Base-by-base conservation (phyloP, 2,113 vertebrate species). In the Leptobrachium ailaonicum region DNA sequence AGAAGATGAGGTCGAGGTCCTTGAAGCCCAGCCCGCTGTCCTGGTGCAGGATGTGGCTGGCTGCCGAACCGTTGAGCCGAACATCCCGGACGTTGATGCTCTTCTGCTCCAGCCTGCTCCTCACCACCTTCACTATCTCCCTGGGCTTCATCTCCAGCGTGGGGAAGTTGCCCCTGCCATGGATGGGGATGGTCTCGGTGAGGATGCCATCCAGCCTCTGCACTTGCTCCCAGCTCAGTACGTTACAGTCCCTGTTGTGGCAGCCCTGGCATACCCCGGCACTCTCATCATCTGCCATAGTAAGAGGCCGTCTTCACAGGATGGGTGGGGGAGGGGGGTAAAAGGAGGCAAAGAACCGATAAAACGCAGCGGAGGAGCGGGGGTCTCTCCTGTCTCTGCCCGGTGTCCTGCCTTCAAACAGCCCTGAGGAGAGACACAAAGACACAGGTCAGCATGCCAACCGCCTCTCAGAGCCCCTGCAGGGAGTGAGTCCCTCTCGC, bases 1-100 rank as follows among this genome's bases (percentile, higher is more conserved):
- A 95, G 90, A 99, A 99, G 89, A 99, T 99, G 79, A 99, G 96
- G 89, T 99, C 98, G 80, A 99, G 93, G 89, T 99, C 98, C 89
- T 99, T 98, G 87, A 95, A 99, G 83, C 98, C 98, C 90, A 99
- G 90, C 71, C 97, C 97, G 84, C 96, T 98, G 84, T 98, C 96
- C 85, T 93, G 95, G 86, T 98, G 96, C 71, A 99, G 93, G 74
- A 99, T 91, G 85, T 99, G 97, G 85, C 97, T 98, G 83, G 98
- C 97, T 0, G 98, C 96, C 1, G 97, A 99, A 79, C 98, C 98
- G 84, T 98, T 99, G 67, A 99, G 90, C 80, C 98, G 88, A 82
- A 98, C 97, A 81, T 98, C 97, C 83, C 97, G 93, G 82, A 99
- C 93, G 42, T 89, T 88, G 83, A 99, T 97, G 80, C 88, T 79